A percentile compares a stretch with the other conserved stretches of the same genome.
Conservation (phyloP, 2,113 vertebrate species). For the Axis porcinus region DNA sequence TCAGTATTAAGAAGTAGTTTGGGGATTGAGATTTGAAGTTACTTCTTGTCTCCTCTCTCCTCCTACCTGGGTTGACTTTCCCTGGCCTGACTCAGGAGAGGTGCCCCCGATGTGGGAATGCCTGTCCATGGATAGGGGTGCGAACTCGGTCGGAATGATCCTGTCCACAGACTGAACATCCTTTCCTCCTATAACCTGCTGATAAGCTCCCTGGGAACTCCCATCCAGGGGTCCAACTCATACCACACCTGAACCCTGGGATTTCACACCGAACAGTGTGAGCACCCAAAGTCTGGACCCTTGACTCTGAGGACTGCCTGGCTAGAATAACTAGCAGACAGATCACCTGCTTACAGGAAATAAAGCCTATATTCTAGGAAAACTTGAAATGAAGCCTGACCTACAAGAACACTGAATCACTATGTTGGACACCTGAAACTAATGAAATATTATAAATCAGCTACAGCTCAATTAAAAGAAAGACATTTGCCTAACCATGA, state of each 20-base stretch:
- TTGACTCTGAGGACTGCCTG: fast-evolving
- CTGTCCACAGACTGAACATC: background rate
- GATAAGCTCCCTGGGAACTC: background rate
- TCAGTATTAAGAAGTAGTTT: background rate
- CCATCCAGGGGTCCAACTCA: background rate
- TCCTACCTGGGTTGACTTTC: background rate
- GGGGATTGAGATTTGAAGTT: background rate
- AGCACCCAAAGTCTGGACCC: background rate
- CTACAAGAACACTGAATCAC: background rate
- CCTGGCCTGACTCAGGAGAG: background rate
- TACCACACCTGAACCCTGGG: too few relatives aligned
- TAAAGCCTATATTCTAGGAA: background rate
- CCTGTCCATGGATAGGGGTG: too few relatives aligned
- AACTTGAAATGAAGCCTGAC: background rate
- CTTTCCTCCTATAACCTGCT: too few relatives aligned
- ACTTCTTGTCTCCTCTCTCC: background rate
- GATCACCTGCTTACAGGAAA: background rate
- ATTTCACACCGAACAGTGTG: background rate
- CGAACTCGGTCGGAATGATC: background rate
- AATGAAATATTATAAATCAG: background rate
- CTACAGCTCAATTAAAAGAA: background rate
- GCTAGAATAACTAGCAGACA: background rate
- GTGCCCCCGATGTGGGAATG: fast-evolving
- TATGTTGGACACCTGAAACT: background rate
- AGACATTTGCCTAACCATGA: background rate